Conservation (phyloP, 2,113 vertebrate species). For the Aptenodytes forsteri region DNA sequence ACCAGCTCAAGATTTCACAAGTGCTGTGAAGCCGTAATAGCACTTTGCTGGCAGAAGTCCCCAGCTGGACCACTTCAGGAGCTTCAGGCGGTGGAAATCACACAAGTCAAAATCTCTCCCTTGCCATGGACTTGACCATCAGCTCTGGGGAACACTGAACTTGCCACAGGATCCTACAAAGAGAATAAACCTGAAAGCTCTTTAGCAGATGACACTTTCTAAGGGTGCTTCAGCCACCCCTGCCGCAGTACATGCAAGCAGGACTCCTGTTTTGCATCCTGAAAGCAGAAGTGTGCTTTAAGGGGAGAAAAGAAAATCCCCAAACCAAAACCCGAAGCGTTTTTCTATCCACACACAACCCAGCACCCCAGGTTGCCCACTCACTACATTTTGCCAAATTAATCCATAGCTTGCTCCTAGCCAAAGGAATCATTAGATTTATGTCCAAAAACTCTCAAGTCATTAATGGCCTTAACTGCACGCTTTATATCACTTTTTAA, state of each 20-base stretch:
- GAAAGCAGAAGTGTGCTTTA: not conserved
- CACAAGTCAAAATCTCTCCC: not conserved
- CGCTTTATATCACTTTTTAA: not conserved
- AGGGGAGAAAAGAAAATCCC: not conserved
- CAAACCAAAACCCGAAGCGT: not conserved
- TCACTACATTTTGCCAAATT: not conserved
- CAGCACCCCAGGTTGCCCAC: not conserved
- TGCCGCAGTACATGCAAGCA: fast-evolving
- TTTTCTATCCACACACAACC: not conserved
- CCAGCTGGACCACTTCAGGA: not conserved
- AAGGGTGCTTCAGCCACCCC: not conserved
- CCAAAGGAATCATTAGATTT: not conserved
- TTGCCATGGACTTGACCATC: not conserved
- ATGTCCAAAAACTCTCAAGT: not conserved
- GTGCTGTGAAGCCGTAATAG: not conserved
- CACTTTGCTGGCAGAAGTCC: not conserved
- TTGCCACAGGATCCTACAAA: not conserved
- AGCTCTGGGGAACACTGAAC: not conserved
- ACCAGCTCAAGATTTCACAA: not conserved
- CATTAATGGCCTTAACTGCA: not conserved
- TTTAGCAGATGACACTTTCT: not conserved
- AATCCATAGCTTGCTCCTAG: not conserved
- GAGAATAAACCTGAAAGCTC: not conserved
- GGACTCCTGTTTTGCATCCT: not conserved
- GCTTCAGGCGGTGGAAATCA: not conserved